phyloP scores from a whole-genome alignment of 2,888 invertebrate species.

The Agrenia bidenticulata region DNA sequence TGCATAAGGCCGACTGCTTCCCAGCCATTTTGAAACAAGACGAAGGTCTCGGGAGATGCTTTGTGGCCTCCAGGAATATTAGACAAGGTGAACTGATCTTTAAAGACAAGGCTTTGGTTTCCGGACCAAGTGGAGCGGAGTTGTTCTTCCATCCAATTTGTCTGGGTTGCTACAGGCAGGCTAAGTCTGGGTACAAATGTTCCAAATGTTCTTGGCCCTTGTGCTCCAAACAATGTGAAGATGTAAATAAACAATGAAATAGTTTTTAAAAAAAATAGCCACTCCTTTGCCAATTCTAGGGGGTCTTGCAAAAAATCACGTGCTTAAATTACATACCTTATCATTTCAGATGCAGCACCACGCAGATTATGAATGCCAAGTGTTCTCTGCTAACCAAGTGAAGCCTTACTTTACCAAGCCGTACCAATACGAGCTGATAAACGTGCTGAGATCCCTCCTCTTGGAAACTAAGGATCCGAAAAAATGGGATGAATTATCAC shows the following conservation, averaged over 20 bases:
- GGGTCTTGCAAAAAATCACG: no score
- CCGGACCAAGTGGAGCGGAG: slow-evolving; percentile 63
- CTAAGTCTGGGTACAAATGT: slow-evolving; percentile 40
- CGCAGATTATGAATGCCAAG: slow-evolving; percentile 45
- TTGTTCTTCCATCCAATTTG: slow-evolving; percentile 49
- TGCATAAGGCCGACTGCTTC: slow-evolving; percentile 66
- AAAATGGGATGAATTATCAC: slow-evolving; percentile 62
- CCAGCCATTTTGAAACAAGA: slow-evolving; percentile 63
- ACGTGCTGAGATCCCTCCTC: slow-evolving; percentile 67
- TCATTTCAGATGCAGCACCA: slow-evolving; percentile 40
- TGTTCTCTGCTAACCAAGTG: slow-evolving; percentile 40
- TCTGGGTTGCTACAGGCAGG: slow-evolving; percentile 53
- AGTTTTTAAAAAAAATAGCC: neutral
- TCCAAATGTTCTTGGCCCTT: slow-evolving; percentile 69
- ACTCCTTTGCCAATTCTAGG: neutral
- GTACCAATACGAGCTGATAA: slow-evolving; percentile 64
- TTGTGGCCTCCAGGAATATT: slow-evolving; percentile 70
- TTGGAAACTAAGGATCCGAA: slow-evolving; percentile 62
- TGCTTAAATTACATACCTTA: neutral
- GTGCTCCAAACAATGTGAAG: slow-evolving; percentile 65
- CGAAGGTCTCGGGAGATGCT: slow-evolving; percentile 64
- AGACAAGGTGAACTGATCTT: slow-evolving; percentile 70
- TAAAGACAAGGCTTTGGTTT: slow-evolving; percentile 70
- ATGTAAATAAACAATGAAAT: slow-evolving; percentile 42
- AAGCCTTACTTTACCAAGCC: slow-evolving; percentile 41